phyloP scores from a whole-genome alignment of 1,140 invertebrate species.

The Armadillidium nasatum region DNA sequence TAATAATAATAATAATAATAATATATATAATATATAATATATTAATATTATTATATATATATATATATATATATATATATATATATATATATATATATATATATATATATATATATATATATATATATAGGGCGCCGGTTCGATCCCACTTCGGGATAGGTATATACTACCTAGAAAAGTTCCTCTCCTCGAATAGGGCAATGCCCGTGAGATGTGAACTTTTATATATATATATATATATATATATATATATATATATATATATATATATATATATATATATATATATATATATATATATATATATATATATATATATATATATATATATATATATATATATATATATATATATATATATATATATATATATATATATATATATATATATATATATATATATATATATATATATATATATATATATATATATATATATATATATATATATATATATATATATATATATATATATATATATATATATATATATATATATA shows the following conservation, averaged over 20 bases:
- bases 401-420: no score
- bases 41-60: neutral
- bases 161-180: no score
- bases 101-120: slow-evolving; percentile 11
- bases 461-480: slow-evolving; percentile 6
- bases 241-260: slow-evolving; percentile 13
- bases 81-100: slow-evolving; percentile 13
- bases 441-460: slow-evolving; percentile 6
- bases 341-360: slow-evolving; percentile 10
- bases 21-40: slow-evolving; percentile 1
- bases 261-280: neutral
- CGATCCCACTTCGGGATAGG: no score
- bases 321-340: slow-evolving; percentile 13
- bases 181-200: no score
- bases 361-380: slow-evolving; percentile 1
- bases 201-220: no score
- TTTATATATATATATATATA: slow-evolving; percentile 15
- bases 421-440: slow-evolving; percentile 6
- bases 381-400: no score
- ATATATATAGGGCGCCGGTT: no score
- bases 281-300: neutral
- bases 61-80: slow-evolving; percentile 15
- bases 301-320: slow-evolving; percentile 15
- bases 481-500: slow-evolving; percentile 6
- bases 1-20: no score